Conservation (phyloP, 1,140 invertebrate species). For the Tetramorium simillimum region DNA sequence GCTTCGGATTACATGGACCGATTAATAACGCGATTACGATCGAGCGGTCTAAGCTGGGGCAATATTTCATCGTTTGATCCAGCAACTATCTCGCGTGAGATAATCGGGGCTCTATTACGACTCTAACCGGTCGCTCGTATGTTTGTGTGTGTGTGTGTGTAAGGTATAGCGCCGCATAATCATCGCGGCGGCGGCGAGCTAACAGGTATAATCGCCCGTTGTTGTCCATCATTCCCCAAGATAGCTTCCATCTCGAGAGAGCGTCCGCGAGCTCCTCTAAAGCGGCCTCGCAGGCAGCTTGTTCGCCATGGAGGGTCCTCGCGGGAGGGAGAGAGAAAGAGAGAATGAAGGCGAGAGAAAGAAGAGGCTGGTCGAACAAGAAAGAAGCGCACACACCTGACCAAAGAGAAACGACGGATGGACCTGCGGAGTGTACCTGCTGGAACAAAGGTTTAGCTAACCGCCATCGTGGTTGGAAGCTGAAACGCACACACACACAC, state of each 20-base stretch:
- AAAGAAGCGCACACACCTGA: slow-evolving; percentile 60
- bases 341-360: background rate
- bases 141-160: background rate
- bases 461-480: background rate
- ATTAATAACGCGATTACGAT: slow-evolving; percentile 60
- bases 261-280: background rate
- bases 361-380: background rate
- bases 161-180: slow-evolving; percentile 56
- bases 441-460: slow-evolving; percentile 53
- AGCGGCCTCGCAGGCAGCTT: slow-evolving; percentile 22
- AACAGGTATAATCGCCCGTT: slow-evolving; percentile 42
- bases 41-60: slow-evolving; percentile 23
- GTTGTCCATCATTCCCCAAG: slow-evolving; percentile 33
- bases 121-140: slow-evolving; percentile 12
- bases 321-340: background rate
- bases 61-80: slow-evolving; percentile 59
- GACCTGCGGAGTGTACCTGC: slow-evolving; percentile 10
- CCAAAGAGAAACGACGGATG: slow-evolving; percentile 54
- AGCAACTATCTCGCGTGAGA: slow-evolving; percentile 14
- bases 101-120: slow-evolving; percentile 43
- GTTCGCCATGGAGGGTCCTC: slow-evolving; percentile 36
- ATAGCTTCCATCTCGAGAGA: slow-evolving; percentile 45
- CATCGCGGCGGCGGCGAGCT: slow-evolving; percentile 17
- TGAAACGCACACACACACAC: slow-evolving; percentile 55
- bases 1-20: slow-evolving; percentile 36